Evolutionary conservation across 2,888 invertebrate species (phyloP).

Genomic region (Aleiodes testaceus): DNA sequence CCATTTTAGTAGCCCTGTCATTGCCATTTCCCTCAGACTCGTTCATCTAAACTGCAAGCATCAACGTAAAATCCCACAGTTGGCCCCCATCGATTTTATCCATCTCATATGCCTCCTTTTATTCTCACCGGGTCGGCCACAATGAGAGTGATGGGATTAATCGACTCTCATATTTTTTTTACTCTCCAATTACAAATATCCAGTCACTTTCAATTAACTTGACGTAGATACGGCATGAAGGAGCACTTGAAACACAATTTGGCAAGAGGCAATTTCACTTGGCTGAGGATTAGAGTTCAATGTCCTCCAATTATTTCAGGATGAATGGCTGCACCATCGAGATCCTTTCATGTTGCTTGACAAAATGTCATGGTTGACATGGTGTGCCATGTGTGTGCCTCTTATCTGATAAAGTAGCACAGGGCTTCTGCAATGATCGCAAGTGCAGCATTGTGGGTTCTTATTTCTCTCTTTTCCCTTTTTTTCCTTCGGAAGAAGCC

Average conservation of each 20-base stretch:
- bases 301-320: too few relatives aligned
- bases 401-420: not conserved
- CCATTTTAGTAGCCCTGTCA: slow-evolving; percentile 39
- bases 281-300: too few relatives aligned
- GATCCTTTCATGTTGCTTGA: not conserved
- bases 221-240: too few relatives aligned
- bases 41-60: slow-evolving; percentile 6
- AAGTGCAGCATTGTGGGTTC: not conserved
- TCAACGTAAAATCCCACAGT: not conserved
- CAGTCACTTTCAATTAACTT: too few relatives aligned
- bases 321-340: too few relatives aligned
- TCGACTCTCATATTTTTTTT: not conserved
- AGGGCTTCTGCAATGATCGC: not conserved
- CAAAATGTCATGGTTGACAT: not conserved
- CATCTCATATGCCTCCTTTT: not conserved
- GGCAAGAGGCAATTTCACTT: too few relatives aligned
- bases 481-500: not conserved
- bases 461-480: not conserved
- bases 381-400: not conserved
- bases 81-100: slow-evolving; percentile 23
- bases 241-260: too few relatives aligned
- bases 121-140: not conserved
- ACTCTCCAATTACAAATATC: too few relatives aligned
- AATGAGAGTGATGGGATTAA: not conserved
- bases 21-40: slow-evolving; percentile 35